Conservation (phyloP, 2,888 invertebrate species). For the Onthophagus sagittarius region DNA sequence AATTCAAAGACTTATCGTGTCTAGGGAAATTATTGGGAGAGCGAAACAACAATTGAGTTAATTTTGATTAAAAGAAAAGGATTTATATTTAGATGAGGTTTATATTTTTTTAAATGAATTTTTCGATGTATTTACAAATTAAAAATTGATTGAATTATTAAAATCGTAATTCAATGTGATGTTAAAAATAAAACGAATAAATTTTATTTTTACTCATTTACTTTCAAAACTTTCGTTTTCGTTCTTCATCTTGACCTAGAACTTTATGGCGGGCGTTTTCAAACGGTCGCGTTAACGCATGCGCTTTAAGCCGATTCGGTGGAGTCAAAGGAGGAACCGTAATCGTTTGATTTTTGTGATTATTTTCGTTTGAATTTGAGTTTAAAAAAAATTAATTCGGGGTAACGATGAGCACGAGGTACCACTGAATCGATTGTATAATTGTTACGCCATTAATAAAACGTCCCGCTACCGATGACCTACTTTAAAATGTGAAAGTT, state of each 20-base stretch:
- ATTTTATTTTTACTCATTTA: background rate
- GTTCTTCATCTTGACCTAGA: conserved; percentile 14
- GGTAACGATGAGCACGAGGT: background rate
- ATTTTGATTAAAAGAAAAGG: background rate
- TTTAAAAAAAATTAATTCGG: background rate
- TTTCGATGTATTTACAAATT: too few species aligned
- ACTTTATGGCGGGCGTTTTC: conserved; percentile 2
- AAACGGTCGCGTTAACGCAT: background rate
- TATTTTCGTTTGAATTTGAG: background rate
- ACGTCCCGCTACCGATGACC: conserved; percentile 41
- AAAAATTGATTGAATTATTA: too few species aligned
- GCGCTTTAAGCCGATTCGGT: background rate
- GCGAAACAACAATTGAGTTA: conserved; percentile 14
- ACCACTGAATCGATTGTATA: conserved; percentile 33
- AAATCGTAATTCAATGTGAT: background rate
- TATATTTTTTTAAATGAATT: background rate
- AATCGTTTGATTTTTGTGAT: background rate
- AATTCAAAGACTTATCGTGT: conserved; percentile 93
- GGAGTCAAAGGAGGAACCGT: conserved; percentile 4
- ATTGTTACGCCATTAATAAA: conserved; percentile 36
- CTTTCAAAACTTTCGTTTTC: conserved; percentile 17
- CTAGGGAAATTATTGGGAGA: conserved; percentile 60
- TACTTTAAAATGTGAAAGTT: conserved; percentile 42
- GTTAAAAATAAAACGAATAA: background rate
- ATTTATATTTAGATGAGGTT: background rate